A percentile compares a stretch with the other conserved stretches of the same genome.
These are phyloP conservation scores for Tetrao urogallus DNA, from an alignment of 2,113 vertebrate species.

Conservation along the genomic window DNA sequence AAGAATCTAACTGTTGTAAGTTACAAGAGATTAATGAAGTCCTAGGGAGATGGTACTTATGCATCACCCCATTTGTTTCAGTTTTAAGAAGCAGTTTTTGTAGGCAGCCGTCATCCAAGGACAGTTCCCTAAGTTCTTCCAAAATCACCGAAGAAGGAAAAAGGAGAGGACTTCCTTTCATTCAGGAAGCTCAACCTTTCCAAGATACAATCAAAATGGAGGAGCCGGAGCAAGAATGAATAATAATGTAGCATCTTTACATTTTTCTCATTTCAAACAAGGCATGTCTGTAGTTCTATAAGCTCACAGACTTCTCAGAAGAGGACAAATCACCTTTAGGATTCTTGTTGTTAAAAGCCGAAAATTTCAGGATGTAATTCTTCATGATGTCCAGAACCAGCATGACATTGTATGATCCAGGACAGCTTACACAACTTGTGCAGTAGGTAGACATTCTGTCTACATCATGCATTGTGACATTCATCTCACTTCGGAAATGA, in stretches of 20 bases:
- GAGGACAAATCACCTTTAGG: neutral
- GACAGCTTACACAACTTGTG: slow-evolving; percentile 26
- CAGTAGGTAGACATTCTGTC: slow-evolving; percentile 46
- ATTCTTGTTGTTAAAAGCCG: neutral
- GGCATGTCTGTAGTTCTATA: neutral
- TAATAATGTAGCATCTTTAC: neutral
- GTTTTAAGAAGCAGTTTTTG: neutral
- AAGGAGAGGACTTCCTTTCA: neutral
- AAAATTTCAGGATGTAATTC: neutral
- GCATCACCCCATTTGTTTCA: neutral
- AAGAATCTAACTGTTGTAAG: neutral
- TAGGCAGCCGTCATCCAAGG: neutral
- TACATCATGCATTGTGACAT: slow-evolving; percentile 50
- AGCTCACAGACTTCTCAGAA: neutral
- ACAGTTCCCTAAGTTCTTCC: neutral
- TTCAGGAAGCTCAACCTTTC: neutral
- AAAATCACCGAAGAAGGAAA: neutral
- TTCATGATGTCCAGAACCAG: neutral
- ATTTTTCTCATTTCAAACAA: neutral
- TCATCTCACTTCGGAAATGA: slow-evolving; percentile 75
- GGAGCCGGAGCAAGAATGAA: neutral
- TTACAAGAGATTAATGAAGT: neutral
- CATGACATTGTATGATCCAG: neutral
- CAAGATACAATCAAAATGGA: neutral
- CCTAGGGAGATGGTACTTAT: neutral